Evolutionary conservation across 2,113 vertebrate species (phyloP), one percentile per base, ranked within the genome.

Genomic region (Dipodomys merriami): DNA sequence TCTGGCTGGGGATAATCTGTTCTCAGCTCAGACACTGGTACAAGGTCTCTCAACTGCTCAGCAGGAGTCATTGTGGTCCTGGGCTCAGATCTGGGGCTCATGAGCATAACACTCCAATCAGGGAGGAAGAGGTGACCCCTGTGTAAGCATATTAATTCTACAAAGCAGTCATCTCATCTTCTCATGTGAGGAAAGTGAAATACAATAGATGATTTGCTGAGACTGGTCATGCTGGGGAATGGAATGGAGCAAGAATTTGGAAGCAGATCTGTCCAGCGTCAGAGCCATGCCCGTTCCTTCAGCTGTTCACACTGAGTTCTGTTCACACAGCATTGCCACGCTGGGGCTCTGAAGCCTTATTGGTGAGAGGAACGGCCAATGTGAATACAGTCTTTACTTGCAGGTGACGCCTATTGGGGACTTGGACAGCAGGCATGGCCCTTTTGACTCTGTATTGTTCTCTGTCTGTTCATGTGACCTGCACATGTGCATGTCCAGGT

Each of bases 311-410:
- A 39, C 1, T 68, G 83, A 86, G 90, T 96, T 95, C 87, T 84
- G 16, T 91, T 87, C 69, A 53, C 57, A 23, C 90, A 85, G 68
- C 79, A 62, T 88, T 93, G 64, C 19, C 39, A 68, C 68, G 39
- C 19, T 5, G 79, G 71, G 90, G 39, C 85, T 62, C 88, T 91
- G 72, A 73, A 81, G 81, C 65, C 93, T 86, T 39, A 2, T 25
- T 90, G 91, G 71, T 8, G 23, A 71, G 49, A 95, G 94, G 86
- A 84, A 69, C 78, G 29, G 46, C 7, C n/a, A 65, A 33, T 64
- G 16, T 87, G 76, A 96, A 85, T 91, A 67, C 89, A 49, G 69
- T 49, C 92, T 94, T 84, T 93, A 33, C 94, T 83, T 74, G 35
- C 7, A 30, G 88, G 60, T 46, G 1, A 27, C 77, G 90, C 22